Base-by-base conservation (phyloP, 2,888 invertebrate species). In the Lasioglossum calceatum region DNA sequence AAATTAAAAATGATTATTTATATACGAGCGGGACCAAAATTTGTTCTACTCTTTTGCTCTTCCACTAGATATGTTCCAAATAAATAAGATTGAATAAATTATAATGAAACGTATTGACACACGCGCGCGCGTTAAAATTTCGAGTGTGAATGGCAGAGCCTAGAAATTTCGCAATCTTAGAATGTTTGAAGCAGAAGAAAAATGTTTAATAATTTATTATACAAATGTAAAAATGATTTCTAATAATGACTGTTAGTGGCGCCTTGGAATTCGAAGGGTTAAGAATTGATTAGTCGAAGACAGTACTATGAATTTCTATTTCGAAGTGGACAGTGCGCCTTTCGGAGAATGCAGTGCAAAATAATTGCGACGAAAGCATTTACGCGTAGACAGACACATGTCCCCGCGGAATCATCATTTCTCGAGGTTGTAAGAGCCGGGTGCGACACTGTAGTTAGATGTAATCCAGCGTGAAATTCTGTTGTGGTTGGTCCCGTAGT, bases 401-500 rank as follows among this genome's bases (percentile, higher is more conserved):
- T 84, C 77, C 74, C 16, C 77, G 16, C 36, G 44, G 19, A 16
- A 44, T 73, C n/a, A 58, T 32, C 16, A 50, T 42, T 72, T 64
- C 54, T 44, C 64, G 74, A n/a, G 67, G 67, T 50, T 67, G 74
- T 64, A 64, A 75, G 32, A 23, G 47, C 2, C n/a, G 14, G 19
- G 44, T n/a, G 19, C 10, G 27, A 77, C 14, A n/a, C 44, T 70
- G 54, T 71, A 71, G 82, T 78, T 73, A 80, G 72, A 81, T 80
- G 79, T 83, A 90, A 89, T 88, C 84, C 82, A 74, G 71, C 67
- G 79, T 44, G 82, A 85, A 85, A 81, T 86, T 86, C 87, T 64
- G 73, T 50, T 67, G 79, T 76, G 78, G 75, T 81, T 76, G 36
- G 54, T 32, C 27, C 44, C 44, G 79, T 67, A 79, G 73, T 78